These are phyloP conservation scores for Tuberolachnus salignus DNA, from an alignment of 2,888 invertebrate species.

Conservation along the genomic window DNA sequence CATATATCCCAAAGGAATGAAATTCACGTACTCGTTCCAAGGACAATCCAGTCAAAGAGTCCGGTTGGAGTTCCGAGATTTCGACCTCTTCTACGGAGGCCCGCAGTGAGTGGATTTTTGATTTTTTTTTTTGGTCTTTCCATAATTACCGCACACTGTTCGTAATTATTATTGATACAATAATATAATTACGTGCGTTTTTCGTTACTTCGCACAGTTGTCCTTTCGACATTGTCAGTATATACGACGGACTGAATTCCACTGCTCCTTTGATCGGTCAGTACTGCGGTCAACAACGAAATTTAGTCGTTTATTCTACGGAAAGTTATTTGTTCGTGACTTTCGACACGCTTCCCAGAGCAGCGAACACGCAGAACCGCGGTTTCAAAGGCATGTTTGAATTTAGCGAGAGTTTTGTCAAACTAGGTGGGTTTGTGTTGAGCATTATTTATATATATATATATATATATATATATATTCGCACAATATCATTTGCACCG, in stretches of 20 bases:
- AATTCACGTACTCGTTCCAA: slow-evolving; percentile 90
- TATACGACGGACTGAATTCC: slow-evolving; percentile 92
- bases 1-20: slow-evolving; percentile 95
- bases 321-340: slow-evolving; percentile 87
- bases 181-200: background rate
- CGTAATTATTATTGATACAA: background rate
- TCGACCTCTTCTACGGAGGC: slow-evolving; percentile 97
- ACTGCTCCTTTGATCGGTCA: slow-evolving; percentile 90
- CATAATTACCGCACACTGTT: background rate
- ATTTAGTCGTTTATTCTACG: slow-evolving; percentile 93
- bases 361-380: slow-evolving; percentile 93
- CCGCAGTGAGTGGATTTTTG: slow-evolving; percentile 82
- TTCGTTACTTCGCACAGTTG: slow-evolving; percentile 71
- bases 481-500: background rate
- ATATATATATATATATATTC: too few relatives aligned
- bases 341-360: slow-evolving; percentile 88
- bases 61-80: slow-evolving; percentile 94
- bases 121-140: background rate
- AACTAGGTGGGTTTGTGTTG: slow-evolving; percentile 78
- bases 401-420: slow-evolving; percentile 98
- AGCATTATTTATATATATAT: background rate
- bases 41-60: slow-evolving; percentile 90
- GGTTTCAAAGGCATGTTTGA: slow-evolving; percentile 99
- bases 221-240: slow-evolving; percentile 96
- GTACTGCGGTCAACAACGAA: slow-evolving; percentile 96